Conservation (phyloP, 1,140 invertebrate genomes). For the Drosophila fuyamai region DNA sequence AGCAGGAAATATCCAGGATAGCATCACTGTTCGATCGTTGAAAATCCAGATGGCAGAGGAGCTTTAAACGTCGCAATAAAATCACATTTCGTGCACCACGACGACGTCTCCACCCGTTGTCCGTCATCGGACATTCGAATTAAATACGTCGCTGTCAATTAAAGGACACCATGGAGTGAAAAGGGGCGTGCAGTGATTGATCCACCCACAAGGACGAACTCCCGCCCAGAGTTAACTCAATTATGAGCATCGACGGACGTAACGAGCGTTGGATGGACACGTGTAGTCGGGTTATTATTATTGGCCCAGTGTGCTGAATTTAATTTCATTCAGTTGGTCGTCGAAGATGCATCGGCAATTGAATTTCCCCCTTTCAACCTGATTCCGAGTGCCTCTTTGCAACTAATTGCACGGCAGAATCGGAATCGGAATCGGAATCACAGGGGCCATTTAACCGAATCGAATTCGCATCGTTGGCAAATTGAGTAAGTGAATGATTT, state of each 20-base stretch:
- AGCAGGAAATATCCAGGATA: not conserved
- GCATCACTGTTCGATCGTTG: conserved; percentile 6
- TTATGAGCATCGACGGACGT: conserved; percentile 59
- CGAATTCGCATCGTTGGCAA: conserved; percentile 51
- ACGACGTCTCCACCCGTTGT: conserved; percentile 27
- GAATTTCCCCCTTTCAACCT: conserved; percentile 2
- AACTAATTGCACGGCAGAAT: conserved; percentile 42
- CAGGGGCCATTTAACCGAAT: conserved; percentile 30
- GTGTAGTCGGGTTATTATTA: conserved; percentile 61
- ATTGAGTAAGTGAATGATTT: conserved; percentile 55
- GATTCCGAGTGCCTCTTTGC: conserved; percentile 23
- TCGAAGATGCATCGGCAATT: conserved; percentile 50
- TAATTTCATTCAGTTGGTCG: conserved; percentile 75
- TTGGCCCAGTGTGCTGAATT: conserved; percentile 51
- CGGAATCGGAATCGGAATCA: conserved; percentile 4
- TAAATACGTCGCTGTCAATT: conserved; percentile 68
- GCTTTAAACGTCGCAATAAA: conserved; percentile 46
- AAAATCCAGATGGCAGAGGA: conserved; percentile 1
- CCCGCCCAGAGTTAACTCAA: conserved; percentile 43
- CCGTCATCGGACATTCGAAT: conserved; percentile 51
- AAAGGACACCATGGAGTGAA: conserved; percentile 30
- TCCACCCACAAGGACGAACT: conserved; percentile 11
- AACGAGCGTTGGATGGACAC: conserved; percentile 56
- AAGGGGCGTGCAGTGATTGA: conserved; percentile 26
- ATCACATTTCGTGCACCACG: conserved; percentile 46